Evolutionary conservation across 1,140 invertebrate genomes (phyloP), one percentile per base, ranked within the genome.

Genomic region (Drosophila repleta): DNA sequence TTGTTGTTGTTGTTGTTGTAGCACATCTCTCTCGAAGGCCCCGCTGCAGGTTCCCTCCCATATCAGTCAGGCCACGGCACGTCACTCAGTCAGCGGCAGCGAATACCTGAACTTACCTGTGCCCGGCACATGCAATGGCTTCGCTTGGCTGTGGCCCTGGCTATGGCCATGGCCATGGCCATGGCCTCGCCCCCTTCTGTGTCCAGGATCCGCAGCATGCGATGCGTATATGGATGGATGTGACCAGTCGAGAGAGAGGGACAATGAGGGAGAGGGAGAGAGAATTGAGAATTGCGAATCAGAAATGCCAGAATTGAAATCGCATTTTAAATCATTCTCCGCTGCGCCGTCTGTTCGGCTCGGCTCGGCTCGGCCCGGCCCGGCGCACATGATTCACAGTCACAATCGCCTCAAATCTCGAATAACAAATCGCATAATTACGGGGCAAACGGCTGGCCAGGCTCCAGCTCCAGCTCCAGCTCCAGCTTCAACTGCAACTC

Each of bases 341-440:
- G 26, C 85, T 89, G 52, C 79, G 46, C 60, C 26, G 37, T 61
- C 51, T 43, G 24, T 4, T 24, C 21, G 21, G 21, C 21, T 24
- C 21, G 21, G 21, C 21, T 24, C 10, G 0, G 32, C 26, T 13
- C 32, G 6, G 32, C 32, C 10, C 32, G 6, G 32, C 15, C 66
- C 41, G 49, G 39, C 57, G 71, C 78, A 74, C 83, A 82, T 84
- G 85, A 84, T 90, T 90, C 90, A 87, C 85, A 90, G 82, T 90
- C 90, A 88, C 90, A 91, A 90, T 91, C 90, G 84, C 81, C 90
- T 91, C 87, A 91, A 91, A 91, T 91, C 90, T 91, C 83, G 76
- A 85, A 91, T 91, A 91, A 91, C 90, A 91, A 91, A 91, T 91
- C 90, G 90, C 90, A 91, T 91, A 91, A 91, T 91, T 91, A 91